Evolutionary conservation across 2,888 invertebrate genomes (phyloP).

Genomic region (Chalcis sispes): DNA sequence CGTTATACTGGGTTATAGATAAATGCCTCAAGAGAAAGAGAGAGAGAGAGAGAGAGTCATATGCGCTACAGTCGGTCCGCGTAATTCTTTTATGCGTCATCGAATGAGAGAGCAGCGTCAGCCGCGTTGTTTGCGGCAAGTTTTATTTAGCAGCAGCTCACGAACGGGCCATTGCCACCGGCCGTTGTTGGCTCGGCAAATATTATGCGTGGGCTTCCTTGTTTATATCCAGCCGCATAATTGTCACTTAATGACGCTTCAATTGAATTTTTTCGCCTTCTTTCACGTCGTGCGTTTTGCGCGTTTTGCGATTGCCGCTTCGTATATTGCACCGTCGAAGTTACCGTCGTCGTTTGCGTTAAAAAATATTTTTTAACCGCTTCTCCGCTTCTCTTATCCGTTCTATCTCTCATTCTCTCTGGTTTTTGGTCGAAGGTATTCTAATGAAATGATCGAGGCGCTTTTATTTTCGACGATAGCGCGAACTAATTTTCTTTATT

Average conservation of each 20-base stretch:
- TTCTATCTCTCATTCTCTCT: neutral
- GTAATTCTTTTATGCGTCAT: conserved; percentile 34
- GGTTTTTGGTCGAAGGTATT: neutral
- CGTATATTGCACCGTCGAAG: neutral
- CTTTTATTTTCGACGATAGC: neutral
- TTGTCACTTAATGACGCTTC: conserved; percentile 17
- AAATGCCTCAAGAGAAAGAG: conserved; percentile 33
- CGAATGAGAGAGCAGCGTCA: neutral
- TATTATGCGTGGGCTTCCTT: conserved; percentile 6
- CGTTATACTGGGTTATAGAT: no score
- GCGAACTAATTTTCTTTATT: neutral
- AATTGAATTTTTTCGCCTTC: conserved; percentile 25
- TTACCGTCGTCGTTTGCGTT: neutral
- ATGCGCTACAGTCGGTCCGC: neutral
- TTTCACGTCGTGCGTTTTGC: neutral
- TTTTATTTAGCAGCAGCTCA: conserved; percentile 40
- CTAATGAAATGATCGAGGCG: neutral
- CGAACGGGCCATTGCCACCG: conserved; percentile 39
- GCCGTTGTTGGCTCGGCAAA: neutral
- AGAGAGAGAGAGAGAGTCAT: no score
- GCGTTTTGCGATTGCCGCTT: no score
- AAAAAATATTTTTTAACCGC: neutral
- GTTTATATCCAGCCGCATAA: conserved; percentile 22
- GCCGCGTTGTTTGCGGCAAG: neutral
- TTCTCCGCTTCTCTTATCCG: neutral